Evolutionary conservation across 2,888 invertebrate genomes (phyloP), one percentile per base, ranked within the genome.

Genomic region (Platypus cylindrus): DNA sequence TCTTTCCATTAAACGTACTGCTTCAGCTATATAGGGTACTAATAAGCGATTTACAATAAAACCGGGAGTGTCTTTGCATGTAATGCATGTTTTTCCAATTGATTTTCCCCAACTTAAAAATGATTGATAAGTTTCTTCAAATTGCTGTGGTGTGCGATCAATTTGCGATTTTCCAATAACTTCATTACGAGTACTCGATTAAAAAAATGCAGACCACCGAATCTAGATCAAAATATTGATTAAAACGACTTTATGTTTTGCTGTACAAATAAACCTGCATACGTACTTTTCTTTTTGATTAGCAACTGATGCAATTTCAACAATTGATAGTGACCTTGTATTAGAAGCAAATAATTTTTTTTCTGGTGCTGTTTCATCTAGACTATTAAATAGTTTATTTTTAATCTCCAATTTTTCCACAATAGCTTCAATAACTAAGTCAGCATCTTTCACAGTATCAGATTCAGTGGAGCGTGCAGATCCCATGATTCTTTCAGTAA

Each of bases 141-240:
- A 79, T 1, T 85, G 89, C 35, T 82, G 76, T 0, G 70, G 63
- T 20, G 73, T 81, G 32, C 76, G 70, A 8, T 89, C 70, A 2
- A 87, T 81, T n/a, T n/a, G n/a, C n/a, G n/a, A n/a, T n/a, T n/a
- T 65, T 91, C 91, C 14, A 91, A 61, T 0, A 91, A 67, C 52
- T 81, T 81, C 90, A 91, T 90, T 31, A 90, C 70, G 0, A 90
- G 87, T 1, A 85, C 90, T 0, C 90, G 90, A 60, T 89, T 90
- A 65, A 91, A 91, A 62, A 91, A 91, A 60, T 91, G 90, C 20
- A 90, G 69, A 0, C 90, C 90, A n/a, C 81, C 86, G 60, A 87
- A 86, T 24, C 41, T 41, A 52, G 25, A 12, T 8, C 3, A 13
- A 2, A 18, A 18, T 12, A 31, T 2, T 16, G 13, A 14, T 25